Percentiles rank a stretch among this genome's conserved stretches.
phyloP scores from a whole-genome alignment of 2,888 invertebrate genomes.

The Phragmatobia fuliginosa region DNA sequence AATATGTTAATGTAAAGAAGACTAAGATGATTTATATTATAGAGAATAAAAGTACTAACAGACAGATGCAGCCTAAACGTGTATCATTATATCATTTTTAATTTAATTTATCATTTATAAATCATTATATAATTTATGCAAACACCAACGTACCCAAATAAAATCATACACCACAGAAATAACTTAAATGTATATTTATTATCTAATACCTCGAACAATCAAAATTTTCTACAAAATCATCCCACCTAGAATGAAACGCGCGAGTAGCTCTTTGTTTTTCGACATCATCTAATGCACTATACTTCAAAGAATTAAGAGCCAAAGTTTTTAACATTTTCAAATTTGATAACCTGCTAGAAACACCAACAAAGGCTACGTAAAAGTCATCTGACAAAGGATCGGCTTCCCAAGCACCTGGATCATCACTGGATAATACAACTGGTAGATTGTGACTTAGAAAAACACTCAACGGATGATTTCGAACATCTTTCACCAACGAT shows the following conservation, averaged over 20 bases:
- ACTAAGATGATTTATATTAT: no score
- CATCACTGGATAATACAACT: constrained; percentile 92
- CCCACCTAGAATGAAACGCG: constrained; percentile 64
- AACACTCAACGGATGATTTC: constrained; percentile 91
- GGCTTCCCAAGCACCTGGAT: constrained; percentile 93
- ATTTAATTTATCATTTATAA: no score
- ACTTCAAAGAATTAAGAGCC: constrained; percentile 90
- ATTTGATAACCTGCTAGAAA: constrained; percentile 90
- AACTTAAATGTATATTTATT: background rate
- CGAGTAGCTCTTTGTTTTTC: constrained; percentile 62
- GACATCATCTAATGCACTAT: constrained; percentile 80
- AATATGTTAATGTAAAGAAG: no score
- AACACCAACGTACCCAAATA: background rate
- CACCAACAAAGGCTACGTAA: constrained; percentile 91
- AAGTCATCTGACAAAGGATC: constrained; percentile 90
- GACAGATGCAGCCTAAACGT: background rate
- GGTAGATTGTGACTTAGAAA: constrained; percentile 90
- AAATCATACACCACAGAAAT: background rate
- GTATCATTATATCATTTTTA: no score
- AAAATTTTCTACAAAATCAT: constrained; percentile 17
- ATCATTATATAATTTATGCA: no score
- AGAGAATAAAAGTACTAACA: background rate
- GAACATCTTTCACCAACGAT: constrained; percentile 89
- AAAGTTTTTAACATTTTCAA: constrained; percentile 91
- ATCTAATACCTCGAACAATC: constrained; percentile 11